phyloP scores from a whole-genome alignment of 1,140 invertebrate genomes.

The Ephestia elutella region DNA sequence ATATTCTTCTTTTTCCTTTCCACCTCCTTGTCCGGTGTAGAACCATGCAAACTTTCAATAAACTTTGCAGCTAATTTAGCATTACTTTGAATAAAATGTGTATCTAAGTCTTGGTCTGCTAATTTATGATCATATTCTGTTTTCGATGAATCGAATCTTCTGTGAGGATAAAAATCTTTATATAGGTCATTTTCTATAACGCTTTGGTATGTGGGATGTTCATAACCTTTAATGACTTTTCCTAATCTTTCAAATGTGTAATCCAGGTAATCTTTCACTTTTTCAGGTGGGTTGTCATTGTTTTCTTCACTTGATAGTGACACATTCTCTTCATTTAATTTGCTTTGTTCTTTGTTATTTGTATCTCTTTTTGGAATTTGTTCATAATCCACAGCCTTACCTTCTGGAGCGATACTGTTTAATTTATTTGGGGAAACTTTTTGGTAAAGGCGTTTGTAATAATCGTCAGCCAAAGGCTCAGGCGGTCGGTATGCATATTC shows the following conservation, averaged over 20 bases:
- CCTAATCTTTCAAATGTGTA: conserved; percentile 30
- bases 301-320: not conserved
- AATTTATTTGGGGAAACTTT: not conserved
- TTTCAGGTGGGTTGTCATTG: not conserved
- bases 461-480: conserved; percentile 8
- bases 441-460: not conserved
- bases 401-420: not conserved
- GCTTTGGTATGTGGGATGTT: conserved; percentile 21
- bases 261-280: conserved; percentile 21
- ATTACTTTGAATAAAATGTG: not conserved
- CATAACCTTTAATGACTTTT: conserved; percentile 29
- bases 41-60: conserved; percentile 10
- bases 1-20: not conserved
- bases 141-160: not conserved
- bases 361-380: not conserved
- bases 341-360: not conserved
- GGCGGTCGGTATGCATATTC: conserved; percentile 17
- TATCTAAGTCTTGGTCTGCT: not conserved
- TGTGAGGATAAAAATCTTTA: conserved; percentile 1
- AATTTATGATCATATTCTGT: not conserved
- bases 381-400: not conserved
- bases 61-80: not conserved
- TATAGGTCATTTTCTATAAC: not conserved
- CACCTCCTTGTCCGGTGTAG: conserved; percentile 8
- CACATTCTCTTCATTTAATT: not conserved